These are phyloP conservation scores for Drosophila funebris DNA, from an alignment of 1,140 invertebrate genomes.

Conservation along the genomic window DNA sequence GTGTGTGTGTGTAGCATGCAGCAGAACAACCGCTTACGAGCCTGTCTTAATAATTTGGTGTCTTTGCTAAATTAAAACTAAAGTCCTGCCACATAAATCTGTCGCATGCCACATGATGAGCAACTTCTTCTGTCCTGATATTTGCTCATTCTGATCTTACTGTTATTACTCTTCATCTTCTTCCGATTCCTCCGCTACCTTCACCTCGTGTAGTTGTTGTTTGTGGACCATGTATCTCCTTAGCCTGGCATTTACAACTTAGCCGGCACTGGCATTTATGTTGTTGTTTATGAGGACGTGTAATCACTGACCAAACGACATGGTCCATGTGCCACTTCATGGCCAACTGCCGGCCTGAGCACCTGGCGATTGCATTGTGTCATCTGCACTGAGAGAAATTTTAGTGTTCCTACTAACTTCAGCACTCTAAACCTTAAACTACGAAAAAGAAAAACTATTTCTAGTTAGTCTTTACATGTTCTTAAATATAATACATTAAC, in stretches of 20 bases:
- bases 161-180: not conserved
- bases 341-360: slow-evolving; percentile 30
- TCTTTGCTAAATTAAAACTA: slow-evolving; percentile 71
- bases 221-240: slow-evolving; percentile 38
- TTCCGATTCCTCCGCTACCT: too few species aligned
- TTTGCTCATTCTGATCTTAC: not conserved
- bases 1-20: slow-evolving; percentile 1
- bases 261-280: slow-evolving; percentile 21
- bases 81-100: slow-evolving; percentile 68
- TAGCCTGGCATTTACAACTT: slow-evolving; percentile 46
- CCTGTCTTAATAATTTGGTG: slow-evolving; percentile 68
- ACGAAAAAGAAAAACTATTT: too few species aligned
- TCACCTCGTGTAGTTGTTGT: slow-evolving; percentile 19
- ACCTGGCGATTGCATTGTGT: slow-evolving; percentile 15
- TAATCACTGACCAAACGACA: slow-evolving; percentile 63
- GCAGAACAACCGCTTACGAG: slow-evolving; percentile 8
- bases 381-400: slow-evolving; percentile 9
- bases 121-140: not conserved
- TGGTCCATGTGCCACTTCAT: slow-evolving; percentile 65
- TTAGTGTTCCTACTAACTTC: too few species aligned
- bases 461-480: too few species aligned
- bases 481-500: too few species aligned
- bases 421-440: too few species aligned
- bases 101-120: slow-evolving; percentile 12
- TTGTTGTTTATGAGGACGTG: slow-evolving; percentile 71